Evolutionary conservation across 2,797 vertebrate species (phyloP), one percentile per base, ranked within the genome.

Genomic region (Echiichthys vipera): DNA sequence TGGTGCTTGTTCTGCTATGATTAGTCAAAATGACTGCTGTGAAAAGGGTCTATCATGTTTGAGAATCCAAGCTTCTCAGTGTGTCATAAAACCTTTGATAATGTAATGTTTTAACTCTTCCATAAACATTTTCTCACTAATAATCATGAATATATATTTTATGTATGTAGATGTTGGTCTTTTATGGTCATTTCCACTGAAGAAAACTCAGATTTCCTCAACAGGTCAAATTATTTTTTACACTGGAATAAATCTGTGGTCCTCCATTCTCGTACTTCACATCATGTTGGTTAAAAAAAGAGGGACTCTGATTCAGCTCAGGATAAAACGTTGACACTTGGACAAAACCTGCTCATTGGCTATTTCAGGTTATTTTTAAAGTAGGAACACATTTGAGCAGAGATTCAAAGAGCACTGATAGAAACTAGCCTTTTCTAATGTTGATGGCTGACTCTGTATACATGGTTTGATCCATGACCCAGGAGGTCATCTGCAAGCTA

Each of bases 391-490:
- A 56, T 50, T 36, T 56, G 39, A 75, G 53, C 29, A 45, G 8
- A 2, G 34, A 46, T 69, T 76, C 70, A 73, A 54, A 65, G 69
- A 64, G 49, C 53, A 24, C 12, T 53, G 55, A 74, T 36, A 63
- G 47, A 80, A 71, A 77, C 53, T 10, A 18, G 24, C 53, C 65
- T 72, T 67, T 64, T 75, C 65, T 63, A 65, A 57, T 20, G 49
- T 50, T 9, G 45, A 79, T 81, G 39, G 77, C 39, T 66, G 68
- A 75, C 61, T 86, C 71, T 77, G 69, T 85, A 75, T 66, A 71
- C 84, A 78, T 65, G 72, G 78, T 71, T 89, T 87, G 90, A 90
- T 88, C 88, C 83, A 53, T 91, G 89, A 91, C 91, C 89, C 84
- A 18, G 49, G 49, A 85, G 84, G 91, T 94, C 90, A 92, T 88